Conservation (phyloP, 2,113 vertebrate species). For the Eudyptes chrysolophus region DNA sequence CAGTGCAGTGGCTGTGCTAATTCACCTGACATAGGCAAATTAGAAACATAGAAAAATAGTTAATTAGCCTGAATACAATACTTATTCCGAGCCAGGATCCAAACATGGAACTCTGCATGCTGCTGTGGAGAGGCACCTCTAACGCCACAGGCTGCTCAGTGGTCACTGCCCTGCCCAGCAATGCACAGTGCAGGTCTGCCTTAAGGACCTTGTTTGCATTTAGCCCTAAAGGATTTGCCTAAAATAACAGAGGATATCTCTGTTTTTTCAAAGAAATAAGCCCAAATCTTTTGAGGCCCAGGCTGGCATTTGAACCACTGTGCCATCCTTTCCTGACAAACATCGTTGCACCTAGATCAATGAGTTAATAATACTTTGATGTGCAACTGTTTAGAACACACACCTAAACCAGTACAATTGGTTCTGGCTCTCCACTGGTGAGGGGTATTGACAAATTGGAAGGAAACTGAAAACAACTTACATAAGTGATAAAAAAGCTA, state of each 20-base stretch:
- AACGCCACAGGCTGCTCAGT: background rate
- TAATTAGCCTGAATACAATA: background rate
- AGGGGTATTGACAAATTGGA: background rate
- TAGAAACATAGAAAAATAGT: background rate
- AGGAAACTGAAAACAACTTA: background rate
- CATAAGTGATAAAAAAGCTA: background rate
- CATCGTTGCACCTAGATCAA: background rate
- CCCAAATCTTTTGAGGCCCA: background rate
- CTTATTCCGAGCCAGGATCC: background rate
- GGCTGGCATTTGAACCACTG: background rate
- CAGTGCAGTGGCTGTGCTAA: background rate
- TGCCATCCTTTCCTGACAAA: background rate
- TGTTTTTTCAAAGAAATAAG: background rate
- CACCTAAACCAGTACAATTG: background rate
- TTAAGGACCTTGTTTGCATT: background rate
- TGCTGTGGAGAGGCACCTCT: background rate
- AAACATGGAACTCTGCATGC: background rate
- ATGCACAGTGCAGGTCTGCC: background rate
- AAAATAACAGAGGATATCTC: background rate
- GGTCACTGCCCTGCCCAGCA: background rate
- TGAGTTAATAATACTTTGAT: background rate
- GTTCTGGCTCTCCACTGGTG: background rate
- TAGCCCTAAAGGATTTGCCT: background rate
- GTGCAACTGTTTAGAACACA: background rate
- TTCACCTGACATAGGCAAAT: background rate